A percentile compares a stretch with the other conserved stretches of the same genome.
Conservation (phyloP, 1,140 invertebrate species). For the Lepeophtheirus salmonis region DNA sequence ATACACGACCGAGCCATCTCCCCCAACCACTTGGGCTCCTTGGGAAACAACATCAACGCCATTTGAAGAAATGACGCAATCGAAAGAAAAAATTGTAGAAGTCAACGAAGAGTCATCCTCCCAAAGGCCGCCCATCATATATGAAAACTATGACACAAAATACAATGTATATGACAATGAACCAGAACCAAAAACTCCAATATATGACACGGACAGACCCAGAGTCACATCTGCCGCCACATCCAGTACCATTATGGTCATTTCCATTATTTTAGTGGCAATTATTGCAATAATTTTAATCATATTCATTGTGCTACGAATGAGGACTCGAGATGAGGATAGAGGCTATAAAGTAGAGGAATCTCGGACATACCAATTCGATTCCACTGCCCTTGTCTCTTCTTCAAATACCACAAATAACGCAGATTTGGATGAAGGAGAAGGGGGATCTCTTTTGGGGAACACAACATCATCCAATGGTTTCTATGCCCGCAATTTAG, state of each 20-base stretch:
- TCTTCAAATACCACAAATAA: neutral
- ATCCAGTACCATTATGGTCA: conserved; percentile 10
- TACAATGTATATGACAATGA: conserved; percentile 17
- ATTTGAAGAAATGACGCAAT: neutral
- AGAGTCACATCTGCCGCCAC: neutral
- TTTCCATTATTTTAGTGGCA: conserved; percentile 8
- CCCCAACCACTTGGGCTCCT: neutral
- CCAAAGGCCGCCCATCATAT: conserved; percentile 5
- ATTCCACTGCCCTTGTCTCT: neutral
- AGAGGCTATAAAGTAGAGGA: conserved; percentile 9
- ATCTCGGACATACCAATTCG: conserved; percentile 14
- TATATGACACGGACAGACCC: neutral
- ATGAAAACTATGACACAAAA: conserved; percentile 18
- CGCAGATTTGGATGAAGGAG: neutral
- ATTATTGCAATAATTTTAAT: conserved; percentile 17
- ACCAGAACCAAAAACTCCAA: neutral
- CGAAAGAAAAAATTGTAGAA: neutral
- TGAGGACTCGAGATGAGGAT: conserved; percentile 1
- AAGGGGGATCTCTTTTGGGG: neutral
- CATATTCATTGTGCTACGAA: conserved; percentile 14
- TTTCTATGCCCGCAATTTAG: neutral
- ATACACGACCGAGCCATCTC: neutral
- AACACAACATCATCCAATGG: neutral
- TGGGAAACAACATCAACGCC: neutral
- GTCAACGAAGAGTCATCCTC: conserved; percentile 3